phyloP scores from a whole-genome alignment of 2,113 vertebrate species.

The Megaceryle torquata region DNA sequence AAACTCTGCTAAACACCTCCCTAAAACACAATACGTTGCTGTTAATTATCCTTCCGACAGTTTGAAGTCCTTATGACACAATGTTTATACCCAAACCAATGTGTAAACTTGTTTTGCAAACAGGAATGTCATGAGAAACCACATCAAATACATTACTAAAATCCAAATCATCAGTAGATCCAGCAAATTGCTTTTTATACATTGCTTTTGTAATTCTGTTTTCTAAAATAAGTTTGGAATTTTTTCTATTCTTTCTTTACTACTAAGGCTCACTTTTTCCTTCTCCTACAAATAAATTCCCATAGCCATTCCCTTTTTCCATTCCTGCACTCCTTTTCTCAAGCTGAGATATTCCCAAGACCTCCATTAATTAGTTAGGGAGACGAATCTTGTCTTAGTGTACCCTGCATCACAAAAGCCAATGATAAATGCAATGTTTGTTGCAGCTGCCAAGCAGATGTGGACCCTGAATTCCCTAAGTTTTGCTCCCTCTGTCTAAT shows the following conservation, averaged over 20 bases:
- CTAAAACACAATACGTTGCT: fast-evolving
- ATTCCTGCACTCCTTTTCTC: neutral
- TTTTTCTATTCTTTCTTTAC: constrained; percentile 12
- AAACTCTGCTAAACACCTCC: neutral
- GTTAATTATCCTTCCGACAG: constrained; percentile 1
- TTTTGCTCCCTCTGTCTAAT: neutral
- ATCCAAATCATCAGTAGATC: neutral
- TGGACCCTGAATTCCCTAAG: neutral
- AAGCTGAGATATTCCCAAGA: neutral
- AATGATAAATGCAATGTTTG: neutral
- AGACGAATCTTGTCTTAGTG: neutral
- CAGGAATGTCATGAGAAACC: neutral
- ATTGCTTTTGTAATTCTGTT: constrained; percentile 36
- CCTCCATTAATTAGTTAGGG: neutral
- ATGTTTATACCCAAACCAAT: neutral
- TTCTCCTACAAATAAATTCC: neutral
- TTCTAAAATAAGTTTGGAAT: constrained; percentile 18
- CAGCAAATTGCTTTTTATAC: constrained; percentile 16
- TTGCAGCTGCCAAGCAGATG: constrained; percentile 12
- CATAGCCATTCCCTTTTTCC: neutral
- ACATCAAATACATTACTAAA: constrained; percentile 33
- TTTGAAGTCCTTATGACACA: neutral
- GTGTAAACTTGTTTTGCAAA: constrained; percentile 46
- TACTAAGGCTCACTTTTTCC: neutral
- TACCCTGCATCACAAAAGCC: neutral